These are phyloP conservation scores for Theristus sp. DNA, from an alignment of 2,888 invertebrate species.

Conservation along the genomic window DNA sequence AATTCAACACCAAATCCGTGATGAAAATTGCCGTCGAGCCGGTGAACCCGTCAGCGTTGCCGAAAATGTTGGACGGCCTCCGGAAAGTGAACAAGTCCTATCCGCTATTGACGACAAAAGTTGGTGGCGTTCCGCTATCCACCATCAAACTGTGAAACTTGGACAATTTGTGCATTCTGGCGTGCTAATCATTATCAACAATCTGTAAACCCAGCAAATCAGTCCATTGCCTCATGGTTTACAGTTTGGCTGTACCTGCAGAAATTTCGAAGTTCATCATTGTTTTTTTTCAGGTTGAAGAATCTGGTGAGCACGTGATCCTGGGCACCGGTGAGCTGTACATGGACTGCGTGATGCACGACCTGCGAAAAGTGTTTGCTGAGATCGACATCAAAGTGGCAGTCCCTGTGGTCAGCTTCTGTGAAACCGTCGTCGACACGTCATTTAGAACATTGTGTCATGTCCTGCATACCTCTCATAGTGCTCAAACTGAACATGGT, in stretches of 20 bases:
- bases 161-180: too few species aligned
- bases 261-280: too few species aligned
- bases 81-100: slow-evolving; percentile 97
- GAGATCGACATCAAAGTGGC: slow-evolving; percentile 59
- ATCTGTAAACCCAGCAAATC: too few species aligned
- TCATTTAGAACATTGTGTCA: too few species aligned
- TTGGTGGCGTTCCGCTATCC: slow-evolving; percentile 34
- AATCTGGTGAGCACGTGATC: slow-evolving; percentile 94
- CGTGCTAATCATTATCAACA: too few species aligned
- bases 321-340: slow-evolving; percentile 94
- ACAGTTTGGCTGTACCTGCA: too few species aligned
- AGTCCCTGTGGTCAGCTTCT: slow-evolving; percentile 95
- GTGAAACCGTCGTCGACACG: slow-evolving; percentile 97
- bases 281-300: slow-evolving; percentile 45
- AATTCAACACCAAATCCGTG: slow-evolving; percentile 92
- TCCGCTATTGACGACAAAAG: slow-evolving; percentile 77
- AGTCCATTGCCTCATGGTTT: too few species aligned
- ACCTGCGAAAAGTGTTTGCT: slow-evolving; percentile 53
- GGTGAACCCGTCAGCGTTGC: slow-evolving; percentile 92
- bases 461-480: too few species aligned
- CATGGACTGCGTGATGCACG: slow-evolving; percentile 98
- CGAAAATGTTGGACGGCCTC: slow-evolving; percentile 95
- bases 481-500: slow-evolving; percentile 99
- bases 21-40: slow-evolving; percentile 98
- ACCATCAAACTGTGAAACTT: too few species aligned